These are phyloP conservation scores for Sitophilus oryzae DNA, from an alignment of 1,140 invertebrate species.

Conservation along the genomic window DNA sequence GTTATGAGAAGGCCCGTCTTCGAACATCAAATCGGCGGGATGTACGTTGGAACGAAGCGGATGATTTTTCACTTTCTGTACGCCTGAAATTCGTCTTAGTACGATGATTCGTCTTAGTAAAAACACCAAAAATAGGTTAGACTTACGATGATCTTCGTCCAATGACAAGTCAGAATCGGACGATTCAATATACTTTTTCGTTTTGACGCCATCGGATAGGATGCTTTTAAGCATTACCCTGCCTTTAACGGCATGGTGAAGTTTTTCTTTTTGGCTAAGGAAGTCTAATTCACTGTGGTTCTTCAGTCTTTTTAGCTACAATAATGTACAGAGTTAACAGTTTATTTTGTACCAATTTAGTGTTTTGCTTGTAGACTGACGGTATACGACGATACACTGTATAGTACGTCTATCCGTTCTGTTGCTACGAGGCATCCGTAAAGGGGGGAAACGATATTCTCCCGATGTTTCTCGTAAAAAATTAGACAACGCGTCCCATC, in stretches of 20 bases:
- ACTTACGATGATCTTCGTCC: conserved; percentile 19
- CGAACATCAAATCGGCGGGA: conserved; percentile 21
- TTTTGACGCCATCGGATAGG: conserved; percentile 28
- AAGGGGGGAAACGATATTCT: too few species aligned
- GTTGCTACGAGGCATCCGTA: too few species aligned
- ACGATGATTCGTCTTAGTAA: too few species aligned
- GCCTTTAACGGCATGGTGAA: conserved; percentile 52
- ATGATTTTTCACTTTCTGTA: not conserved
- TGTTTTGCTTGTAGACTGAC: too few species aligned
- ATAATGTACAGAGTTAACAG: not conserved
- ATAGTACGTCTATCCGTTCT: too few species aligned
- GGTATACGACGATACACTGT: too few species aligned
- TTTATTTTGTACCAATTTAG: too few species aligned
- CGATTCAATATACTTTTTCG: conserved; percentile 21
- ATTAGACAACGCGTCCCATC: too few species aligned
- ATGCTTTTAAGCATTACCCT: conserved; percentile 40
- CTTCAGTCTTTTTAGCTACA: conserved; percentile 50
- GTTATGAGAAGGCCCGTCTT: conserved; percentile 9
- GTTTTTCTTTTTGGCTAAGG: conserved; percentile 50
- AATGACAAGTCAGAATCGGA: conserved; percentile 30
- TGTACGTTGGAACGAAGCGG: conserved; percentile 1
- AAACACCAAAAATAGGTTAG: too few species aligned
- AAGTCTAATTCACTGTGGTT: conserved; percentile 50
- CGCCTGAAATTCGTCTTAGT: conserved; percentile 5
- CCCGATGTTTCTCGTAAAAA: too few species aligned